phyloP scores from a whole-genome alignment of 2,797 vertebrate genomes.

The Tangara arthus region DNA sequence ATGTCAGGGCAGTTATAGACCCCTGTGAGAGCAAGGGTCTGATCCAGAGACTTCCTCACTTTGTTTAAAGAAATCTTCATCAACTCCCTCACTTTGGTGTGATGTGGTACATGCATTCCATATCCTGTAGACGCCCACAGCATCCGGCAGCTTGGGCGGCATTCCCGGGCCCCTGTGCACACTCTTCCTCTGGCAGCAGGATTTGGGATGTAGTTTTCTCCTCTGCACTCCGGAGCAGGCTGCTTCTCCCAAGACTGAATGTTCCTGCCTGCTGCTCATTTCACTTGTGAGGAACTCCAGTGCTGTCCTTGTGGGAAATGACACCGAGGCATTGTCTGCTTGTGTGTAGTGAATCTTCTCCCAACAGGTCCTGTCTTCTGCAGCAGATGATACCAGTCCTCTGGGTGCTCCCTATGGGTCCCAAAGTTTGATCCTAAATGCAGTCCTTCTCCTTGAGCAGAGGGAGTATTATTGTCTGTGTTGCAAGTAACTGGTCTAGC shows the following conservation, averaged over 20 bases:
- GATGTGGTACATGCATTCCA: not conserved
- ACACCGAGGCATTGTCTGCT: fast-evolving
- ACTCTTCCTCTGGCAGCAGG: not conserved
- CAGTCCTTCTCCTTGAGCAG: not conserved
- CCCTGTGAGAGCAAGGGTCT: not conserved
- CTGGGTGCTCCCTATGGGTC: not conserved
- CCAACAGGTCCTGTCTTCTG: not conserved
- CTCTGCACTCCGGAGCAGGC: not conserved
- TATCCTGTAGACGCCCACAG: not conserved
- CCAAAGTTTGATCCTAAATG: not conserved
- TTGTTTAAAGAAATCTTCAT: not conserved
- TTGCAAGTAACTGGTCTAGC: not conserved
- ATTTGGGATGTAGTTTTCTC: not conserved
- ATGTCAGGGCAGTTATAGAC: not conserved
- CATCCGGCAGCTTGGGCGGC: fast-evolving
- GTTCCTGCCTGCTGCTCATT: not conserved
- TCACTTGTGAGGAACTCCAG: not conserved
- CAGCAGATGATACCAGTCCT: not conserved
- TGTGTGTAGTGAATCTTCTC: not conserved
- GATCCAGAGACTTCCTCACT: not conserved
- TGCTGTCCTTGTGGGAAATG: not conserved
- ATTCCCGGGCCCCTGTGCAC: fast-evolving
- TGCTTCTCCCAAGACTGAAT: not conserved
- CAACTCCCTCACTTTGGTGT: not conserved
- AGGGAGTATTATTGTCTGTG: fast-evolving